phyloP scores from a whole-genome alignment of 1,140 invertebrate species.

The Zophobas atratus region DNA sequence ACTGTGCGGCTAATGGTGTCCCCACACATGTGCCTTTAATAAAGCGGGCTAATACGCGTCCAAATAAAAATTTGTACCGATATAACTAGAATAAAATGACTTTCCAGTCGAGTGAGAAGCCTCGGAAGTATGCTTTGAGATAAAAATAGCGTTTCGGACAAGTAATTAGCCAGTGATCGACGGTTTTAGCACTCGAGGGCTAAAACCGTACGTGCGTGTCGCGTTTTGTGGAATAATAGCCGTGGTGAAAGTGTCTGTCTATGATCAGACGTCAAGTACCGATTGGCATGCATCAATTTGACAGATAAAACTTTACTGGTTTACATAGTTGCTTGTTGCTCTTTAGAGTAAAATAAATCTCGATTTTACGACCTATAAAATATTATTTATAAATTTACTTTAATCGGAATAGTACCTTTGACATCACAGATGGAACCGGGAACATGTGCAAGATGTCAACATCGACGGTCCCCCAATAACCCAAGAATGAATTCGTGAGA shows the following conservation, averaged over 20 bases:
- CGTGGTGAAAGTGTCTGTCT: conserved; percentile 45
- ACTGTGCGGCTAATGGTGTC: neutral
- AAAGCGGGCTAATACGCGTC: conserved; percentile 27
- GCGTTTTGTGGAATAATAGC: conserved; percentile 30
- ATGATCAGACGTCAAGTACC: conserved; percentile 47
- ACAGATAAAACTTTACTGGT: conserved; percentile 59
- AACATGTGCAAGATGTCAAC: conserved; percentile 37
- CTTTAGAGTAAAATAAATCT: conserved; percentile 55
- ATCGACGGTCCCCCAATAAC: conserved; percentile 35
- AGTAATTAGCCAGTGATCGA: conserved; percentile 32
- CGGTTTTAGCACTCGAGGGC: conserved; percentile 19
- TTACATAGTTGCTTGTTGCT: conserved; percentile 57
- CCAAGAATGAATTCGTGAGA: conserved; percentile 45
- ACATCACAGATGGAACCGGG: conserved; percentile 34
- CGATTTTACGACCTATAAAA: conserved; percentile 57
- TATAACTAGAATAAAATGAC: conserved; percentile 40
- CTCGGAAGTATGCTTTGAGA: conserved; percentile 32
- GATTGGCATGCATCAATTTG: conserved; percentile 57
- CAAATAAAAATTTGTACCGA: conserved; percentile 37
- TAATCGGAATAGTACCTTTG: conserved; percentile 42
- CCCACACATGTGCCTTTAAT: conserved; percentile 30
- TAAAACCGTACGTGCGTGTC: conserved; percentile 10
- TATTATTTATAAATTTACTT: conserved; percentile 57
- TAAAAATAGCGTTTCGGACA: conserved; percentile 15
- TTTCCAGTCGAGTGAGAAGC: conserved; percentile 34